Evolutionary conservation across 2,888 invertebrate species (phyloP), one percentile per base, ranked within the genome.

Genomic region (Drosophila neoperkinsi): DNA sequence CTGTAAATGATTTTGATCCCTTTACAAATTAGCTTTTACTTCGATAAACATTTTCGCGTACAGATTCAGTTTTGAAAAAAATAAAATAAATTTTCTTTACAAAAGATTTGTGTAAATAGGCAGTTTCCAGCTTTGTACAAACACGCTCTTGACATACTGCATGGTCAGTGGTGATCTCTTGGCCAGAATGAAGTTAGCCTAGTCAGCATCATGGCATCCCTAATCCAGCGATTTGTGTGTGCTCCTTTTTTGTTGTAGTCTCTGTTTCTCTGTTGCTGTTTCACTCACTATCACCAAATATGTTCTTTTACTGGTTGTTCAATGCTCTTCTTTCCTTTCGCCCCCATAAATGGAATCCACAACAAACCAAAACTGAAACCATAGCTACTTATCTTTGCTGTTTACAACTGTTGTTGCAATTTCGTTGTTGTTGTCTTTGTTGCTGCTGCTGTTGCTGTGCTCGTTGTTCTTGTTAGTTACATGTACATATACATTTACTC

Each of bases 391-490:
- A 51, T 52, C 52, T 62, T 66, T 60, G 68, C 71, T 65, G 57
- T 57, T 57, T 65, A 46, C 70, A 55, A 71, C 78, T 68, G 41
- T 57, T 57, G 57, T 43, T 57, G 43, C 57, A 21, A 41, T 52
- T 33, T 53, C 50, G 33, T 52, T 61, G 53, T 65, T 67, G 36
- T 63, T 61, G 50, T 72, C 36, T 50, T 68, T 60, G 57, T 71
- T 51, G 52, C 62, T 64, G 51, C 62, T 66, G 58, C 63, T 64
- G 65, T 57, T 58, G 58, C 62, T 61, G 31, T 61, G 57, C 51
- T 53, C 52, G 63, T 59, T 66, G 59, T 71, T 77, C 43, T 64
- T 70, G 57, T 65, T 53, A 59, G 74, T 61, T 61, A 33, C 18
- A 43, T 57, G 66, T 21, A 70, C 38, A 69, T 69, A 53, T 52